Evolutionary conservation across 64 coral and sea anemone species (phyloP).

Genomic region (Montipora sp.): DNA sequence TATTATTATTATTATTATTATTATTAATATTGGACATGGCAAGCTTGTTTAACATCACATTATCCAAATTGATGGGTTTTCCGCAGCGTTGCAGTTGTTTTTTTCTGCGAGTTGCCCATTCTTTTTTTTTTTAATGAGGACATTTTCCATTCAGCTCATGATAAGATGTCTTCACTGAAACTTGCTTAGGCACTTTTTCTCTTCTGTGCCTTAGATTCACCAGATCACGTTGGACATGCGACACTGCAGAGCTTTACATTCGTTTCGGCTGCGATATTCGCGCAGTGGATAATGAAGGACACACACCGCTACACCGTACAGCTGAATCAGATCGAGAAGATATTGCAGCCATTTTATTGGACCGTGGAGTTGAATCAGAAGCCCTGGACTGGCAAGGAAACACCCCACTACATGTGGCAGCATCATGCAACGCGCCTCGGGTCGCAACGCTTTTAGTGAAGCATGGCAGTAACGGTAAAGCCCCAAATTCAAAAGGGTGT

Average conservation of each 20-base stretch:
- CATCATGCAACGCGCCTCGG: background rate
- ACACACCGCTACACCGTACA: slow-evolving; percentile 65
- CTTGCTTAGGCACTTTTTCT: background rate
- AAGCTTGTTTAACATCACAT: too few relatives aligned
- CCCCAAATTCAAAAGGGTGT: slow-evolving; percentile 21
- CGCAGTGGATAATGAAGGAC: slow-evolving; percentile 61
- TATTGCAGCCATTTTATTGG: slow-evolving; percentile 56
- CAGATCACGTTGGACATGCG: slow-evolving; percentile 54
- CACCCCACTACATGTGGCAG: slow-evolving; percentile 60
- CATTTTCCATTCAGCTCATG: background rate
- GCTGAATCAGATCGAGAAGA: slow-evolving; percentile 62
- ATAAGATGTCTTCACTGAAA: background rate
- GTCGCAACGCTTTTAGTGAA: slow-evolving; percentile 41
- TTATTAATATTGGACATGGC: too few relatives aligned
- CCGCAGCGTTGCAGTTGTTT: too few relatives aligned
- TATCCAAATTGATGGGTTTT: too few relatives aligned
- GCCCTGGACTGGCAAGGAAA: slow-evolving; percentile 33
- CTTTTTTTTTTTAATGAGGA: too few relatives aligned
- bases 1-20: too few relatives aligned
- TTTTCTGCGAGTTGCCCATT: too few relatives aligned
- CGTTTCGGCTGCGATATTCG: slow-evolving; percentile 49
- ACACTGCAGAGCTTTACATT: slow-evolving; percentile 56
- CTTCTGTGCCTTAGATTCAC: background rate
- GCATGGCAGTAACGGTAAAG: slow-evolving; percentile 16
- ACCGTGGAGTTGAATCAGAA: slow-evolving; percentile 34